A percentile compares a stretch with the other conserved stretches of the same genome.
Conservation (phyloP, 2,797 vertebrate genomes). For the Platyrinchus mystaceus region DNA sequence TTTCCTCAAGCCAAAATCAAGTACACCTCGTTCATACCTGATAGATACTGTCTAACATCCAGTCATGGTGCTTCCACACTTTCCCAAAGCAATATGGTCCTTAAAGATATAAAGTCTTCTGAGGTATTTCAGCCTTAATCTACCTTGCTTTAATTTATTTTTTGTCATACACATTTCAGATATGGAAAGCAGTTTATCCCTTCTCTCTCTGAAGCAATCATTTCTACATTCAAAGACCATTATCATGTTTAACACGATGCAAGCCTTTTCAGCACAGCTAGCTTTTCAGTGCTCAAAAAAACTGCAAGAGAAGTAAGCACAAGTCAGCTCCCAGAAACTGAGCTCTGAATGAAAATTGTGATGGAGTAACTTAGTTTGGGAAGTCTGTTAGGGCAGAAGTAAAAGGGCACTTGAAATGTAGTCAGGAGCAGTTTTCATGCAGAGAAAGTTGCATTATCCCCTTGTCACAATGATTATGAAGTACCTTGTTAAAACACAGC, state of each 20-base stretch:
- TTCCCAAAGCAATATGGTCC: background rate
- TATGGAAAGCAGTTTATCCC: background rate
- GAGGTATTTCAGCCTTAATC: background rate
- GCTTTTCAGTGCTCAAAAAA: background rate
- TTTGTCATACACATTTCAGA: background rate
- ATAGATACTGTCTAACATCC: background rate
- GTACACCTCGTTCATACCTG: background rate
- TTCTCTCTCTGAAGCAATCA: background rate
- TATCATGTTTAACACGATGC: background rate
- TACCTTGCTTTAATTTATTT: conserved; percentile 19
- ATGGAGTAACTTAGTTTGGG: background rate
- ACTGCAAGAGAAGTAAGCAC: background rate
- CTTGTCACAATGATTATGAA: conserved; percentile 12
- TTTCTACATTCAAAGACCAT: background rate
- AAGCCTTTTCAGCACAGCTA: background rate
- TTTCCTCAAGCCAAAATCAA: conserved; percentile 33
- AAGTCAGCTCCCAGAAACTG: background rate
- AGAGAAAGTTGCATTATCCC: background rate
- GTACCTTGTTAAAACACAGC: background rate
- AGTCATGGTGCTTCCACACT: background rate
- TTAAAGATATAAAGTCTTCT: background rate
- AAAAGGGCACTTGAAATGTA: background rate
- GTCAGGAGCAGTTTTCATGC: background rate
- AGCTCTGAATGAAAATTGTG: background rate
- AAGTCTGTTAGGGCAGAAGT: background rate